Percentiles rank a stretch among this genome's conserved stretches.
These are phyloP conservation scores for Characodon lateralis DNA, from an alignment of 2,797 vertebrate genomes.

Conservation along the genomic window DNA sequence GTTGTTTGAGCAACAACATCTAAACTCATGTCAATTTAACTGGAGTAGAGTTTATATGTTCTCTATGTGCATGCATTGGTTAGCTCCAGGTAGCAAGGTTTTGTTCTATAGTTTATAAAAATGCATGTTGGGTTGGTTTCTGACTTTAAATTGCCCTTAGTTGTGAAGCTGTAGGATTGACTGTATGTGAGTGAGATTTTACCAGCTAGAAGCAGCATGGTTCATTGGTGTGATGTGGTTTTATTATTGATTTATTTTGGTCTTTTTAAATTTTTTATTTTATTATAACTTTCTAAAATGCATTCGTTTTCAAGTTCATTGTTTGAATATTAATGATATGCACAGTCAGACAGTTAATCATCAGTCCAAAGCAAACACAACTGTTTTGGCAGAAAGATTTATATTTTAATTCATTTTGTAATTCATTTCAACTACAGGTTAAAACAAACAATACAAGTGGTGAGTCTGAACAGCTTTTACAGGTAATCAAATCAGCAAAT, in stretches of 20 bases:
- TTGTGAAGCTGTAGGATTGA: no score
- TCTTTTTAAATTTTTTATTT: not conserved
- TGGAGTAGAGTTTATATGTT: no score
- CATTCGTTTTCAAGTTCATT: not conserved
- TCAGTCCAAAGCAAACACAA: not conserved
- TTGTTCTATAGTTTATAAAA: no score
- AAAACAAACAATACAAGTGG: not conserved
- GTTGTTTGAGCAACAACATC: no score
- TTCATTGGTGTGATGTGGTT: not conserved
- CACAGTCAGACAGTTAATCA: not conserved
- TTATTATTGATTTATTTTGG: not conserved
- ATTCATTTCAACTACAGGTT: not conserved
- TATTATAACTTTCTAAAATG: not conserved
- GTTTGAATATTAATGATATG: not conserved
- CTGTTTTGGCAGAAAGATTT: not conserved
- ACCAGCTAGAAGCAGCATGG: no score
- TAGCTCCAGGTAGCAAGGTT: no score
- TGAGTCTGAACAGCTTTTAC: not conserved
- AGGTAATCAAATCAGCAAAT: not conserved
- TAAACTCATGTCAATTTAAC: no score
- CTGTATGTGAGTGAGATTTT: no score
- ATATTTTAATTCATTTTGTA: not conserved
- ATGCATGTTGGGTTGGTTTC: no score
- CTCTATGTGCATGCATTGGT: no score
- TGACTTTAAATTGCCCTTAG: no score